phyloP scores from a whole-genome alignment of 2,113 vertebrate species.

The Pachypanchax playfairii region DNA sequence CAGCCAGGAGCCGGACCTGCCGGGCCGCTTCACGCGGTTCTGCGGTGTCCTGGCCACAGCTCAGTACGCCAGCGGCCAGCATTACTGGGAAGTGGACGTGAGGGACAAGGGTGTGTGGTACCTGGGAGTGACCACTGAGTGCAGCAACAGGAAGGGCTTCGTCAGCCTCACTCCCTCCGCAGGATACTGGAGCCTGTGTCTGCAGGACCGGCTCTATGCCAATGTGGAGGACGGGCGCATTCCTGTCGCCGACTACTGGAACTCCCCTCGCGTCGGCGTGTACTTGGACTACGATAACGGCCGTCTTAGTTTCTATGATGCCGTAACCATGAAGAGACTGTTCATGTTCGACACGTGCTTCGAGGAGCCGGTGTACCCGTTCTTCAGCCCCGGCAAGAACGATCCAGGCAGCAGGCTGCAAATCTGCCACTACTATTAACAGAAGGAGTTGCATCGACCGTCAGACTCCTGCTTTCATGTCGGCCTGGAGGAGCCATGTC shows the following conservation, averaged over 20 bases:
- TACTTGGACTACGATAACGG: conserved; percentile 82
- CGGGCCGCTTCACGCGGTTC: conserved; percentile 79
- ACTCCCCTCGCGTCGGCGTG: conserved; percentile 79
- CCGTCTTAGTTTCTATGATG: conserved; percentile 81
- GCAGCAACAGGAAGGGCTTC: conserved; percentile 83
- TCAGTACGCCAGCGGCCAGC: conserved; percentile 78
- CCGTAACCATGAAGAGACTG: conserved; percentile 80
- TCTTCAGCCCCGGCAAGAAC: conserved; percentile 83
- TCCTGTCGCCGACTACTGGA: conserved; percentile 80
- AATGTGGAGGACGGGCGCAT: conserved; percentile 79
- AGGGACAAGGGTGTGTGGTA: conserved; percentile 83
- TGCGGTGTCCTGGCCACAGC: conserved; percentile 78
- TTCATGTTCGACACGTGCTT: conserved; percentile 80
- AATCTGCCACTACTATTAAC: conserved; percentile 83
- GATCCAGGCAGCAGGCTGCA: conserved; percentile 79
- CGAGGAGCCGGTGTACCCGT: conserved; percentile 77
- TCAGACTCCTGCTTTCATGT: conserved; percentile 17
- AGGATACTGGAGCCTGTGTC: conserved; percentile 82
- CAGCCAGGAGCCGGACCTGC: conserved; percentile 75
- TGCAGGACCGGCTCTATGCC: conserved; percentile 81
- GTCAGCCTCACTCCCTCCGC: conserved; percentile 76
- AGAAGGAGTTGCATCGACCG: background rate
- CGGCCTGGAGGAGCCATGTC: conserved; percentile 14
- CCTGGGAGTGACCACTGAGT: conserved; percentile 79
- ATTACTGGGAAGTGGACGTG: conserved; percentile 85